phyloP scores from a whole-genome alignment of 2,888 invertebrate species.

The Zygogramma bicolorata region DNA sequence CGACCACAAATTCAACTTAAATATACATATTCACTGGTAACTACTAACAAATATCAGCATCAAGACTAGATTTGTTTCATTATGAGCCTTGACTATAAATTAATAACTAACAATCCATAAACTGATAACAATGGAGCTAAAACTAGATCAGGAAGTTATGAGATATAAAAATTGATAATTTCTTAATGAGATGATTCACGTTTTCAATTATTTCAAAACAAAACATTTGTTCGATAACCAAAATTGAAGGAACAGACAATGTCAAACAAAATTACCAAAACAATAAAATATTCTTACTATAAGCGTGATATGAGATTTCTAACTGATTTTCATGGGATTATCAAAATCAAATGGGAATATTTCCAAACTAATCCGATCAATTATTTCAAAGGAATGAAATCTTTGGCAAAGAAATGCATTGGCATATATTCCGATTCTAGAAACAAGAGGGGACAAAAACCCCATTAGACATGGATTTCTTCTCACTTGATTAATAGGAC shows the following conservation, averaged over 20 bases:
- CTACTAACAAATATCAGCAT: slow-evolving; percentile 7
- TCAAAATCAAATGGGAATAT: neutral
- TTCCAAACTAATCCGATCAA: neutral
- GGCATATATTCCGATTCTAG: neutral
- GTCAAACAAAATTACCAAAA: too few species aligned
- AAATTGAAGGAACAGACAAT: too few species aligned
- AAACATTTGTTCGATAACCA: too few species aligned
- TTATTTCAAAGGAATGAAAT: neutral
- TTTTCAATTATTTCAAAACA: too few species aligned
- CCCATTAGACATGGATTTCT: too few species aligned
- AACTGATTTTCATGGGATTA: neutral
- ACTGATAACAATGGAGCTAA: neutral
- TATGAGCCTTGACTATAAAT: neutral
- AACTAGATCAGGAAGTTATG: neutral
- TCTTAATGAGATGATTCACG: neutral
- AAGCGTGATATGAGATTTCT: neutral
- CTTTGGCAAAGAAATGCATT: neutral
- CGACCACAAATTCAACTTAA: slow-evolving; percentile 43
- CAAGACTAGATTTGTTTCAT: slow-evolving; percentile 43
- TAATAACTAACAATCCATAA: slow-evolving; percentile 1
- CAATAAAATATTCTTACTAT: neutral
- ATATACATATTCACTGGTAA: slow-evolving; percentile 12
- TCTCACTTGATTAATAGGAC: too few species aligned
- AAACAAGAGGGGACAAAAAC: neutral
- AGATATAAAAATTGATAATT: neutral